Conservation (phyloP, 1,140 invertebrate species). For the Drosophila sp. region DNA sequence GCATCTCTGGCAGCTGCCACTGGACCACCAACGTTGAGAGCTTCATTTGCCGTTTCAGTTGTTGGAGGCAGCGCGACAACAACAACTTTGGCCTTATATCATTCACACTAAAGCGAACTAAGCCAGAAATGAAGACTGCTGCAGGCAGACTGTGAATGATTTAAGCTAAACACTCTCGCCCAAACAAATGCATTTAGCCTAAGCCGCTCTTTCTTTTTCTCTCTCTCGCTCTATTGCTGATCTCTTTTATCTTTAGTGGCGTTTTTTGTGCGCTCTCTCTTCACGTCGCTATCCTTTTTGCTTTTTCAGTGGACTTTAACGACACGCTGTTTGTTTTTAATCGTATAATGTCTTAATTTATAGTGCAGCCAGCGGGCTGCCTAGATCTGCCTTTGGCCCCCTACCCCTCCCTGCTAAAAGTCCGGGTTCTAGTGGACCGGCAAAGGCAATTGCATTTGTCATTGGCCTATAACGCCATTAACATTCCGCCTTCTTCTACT, state of each 20-base stretch:
- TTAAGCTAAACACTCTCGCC: background rate
- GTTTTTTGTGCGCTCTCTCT: constrained; percentile 14
- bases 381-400: constrained; percentile 29
- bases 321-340: constrained; percentile 82
- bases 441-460: constrained; percentile 76
- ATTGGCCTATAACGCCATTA: constrained; percentile 79
- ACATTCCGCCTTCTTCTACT: constrained; percentile 44
- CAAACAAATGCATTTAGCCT: constrained; percentile 18
- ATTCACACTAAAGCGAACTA: background rate
- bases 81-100: constrained; percentile 4
- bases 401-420: constrained; percentile 1
- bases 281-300: constrained; percentile 28
- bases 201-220: background rate
- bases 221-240: background rate
- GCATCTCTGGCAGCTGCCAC: constrained; percentile 75
- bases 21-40: constrained; percentile 77
- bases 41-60: constrained; percentile 78
- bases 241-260: background rate
- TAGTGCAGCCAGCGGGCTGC: constrained; percentile 58
- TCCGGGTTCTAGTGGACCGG: background rate
- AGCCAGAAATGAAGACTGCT: background rate
- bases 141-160: constrained; percentile 19
- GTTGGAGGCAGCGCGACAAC: constrained; percentile 13
- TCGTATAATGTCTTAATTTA: constrained; percentile 83
- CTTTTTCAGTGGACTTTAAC: constrained; percentile 61